A percentile compares a stretch with the other conserved stretches of the same genome.
Evolutionary conservation across 2,888 invertebrate genomes (phyloP).

Genomic region (Chloromyia formosa): DNA sequence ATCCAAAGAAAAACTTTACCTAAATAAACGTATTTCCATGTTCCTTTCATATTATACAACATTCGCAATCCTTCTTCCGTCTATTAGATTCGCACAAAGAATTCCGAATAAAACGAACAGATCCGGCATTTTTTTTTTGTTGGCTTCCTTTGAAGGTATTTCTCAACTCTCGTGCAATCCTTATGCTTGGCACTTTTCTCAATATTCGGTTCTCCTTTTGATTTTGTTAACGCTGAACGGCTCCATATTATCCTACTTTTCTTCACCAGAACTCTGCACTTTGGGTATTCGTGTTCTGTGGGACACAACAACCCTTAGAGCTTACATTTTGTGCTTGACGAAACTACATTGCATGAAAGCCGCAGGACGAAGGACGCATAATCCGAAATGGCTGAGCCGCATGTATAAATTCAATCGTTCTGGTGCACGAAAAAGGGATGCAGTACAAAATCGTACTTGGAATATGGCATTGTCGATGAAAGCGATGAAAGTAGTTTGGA

Average conservation of each 20-base stretch:
- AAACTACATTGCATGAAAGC: too few species aligned
- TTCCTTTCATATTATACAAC: neutral
- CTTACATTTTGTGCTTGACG: too few species aligned
- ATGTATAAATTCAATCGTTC: constrained; percentile 6
- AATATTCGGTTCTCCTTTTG: constrained; percentile 11
- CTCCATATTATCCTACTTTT: constrained; percentile 31
- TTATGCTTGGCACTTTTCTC: neutral
- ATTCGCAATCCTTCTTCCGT: neutral
- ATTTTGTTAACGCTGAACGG: constrained; percentile 23
- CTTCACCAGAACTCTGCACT: neutral
- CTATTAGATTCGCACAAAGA: neutral
- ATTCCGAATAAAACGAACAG: constrained; percentile 7
- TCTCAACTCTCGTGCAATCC: neutral
- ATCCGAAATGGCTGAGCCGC: too few species aligned
- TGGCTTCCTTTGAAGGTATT: neutral
- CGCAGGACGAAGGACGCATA: too few species aligned
- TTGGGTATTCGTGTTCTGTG: neutral
- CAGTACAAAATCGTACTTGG: neutral
- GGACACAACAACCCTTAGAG: too few species aligned
- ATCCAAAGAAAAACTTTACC: too few species aligned
- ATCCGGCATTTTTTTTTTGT: neutral
- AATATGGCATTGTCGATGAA: neutral
- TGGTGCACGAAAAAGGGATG: constrained; percentile 6
- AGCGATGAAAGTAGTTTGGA: neutral
- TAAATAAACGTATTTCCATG: neutral